These are phyloP conservation scores for Helogale parvula DNA, from an alignment of 2,113 vertebrate species.

Conservation along the genomic window DNA sequence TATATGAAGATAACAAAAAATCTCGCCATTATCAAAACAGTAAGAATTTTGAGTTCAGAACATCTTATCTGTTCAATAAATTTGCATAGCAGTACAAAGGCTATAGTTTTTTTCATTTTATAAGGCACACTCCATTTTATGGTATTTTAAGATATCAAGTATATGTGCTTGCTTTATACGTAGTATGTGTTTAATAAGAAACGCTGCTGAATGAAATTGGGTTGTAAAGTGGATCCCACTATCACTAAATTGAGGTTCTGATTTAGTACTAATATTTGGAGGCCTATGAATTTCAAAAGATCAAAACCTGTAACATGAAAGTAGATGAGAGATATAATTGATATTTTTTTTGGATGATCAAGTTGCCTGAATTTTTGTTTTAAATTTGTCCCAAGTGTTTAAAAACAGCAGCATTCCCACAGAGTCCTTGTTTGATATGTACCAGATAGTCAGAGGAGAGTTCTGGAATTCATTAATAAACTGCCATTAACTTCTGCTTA, in stretches of 20 bases:
- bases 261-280: not conserved
- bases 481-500: conserved; percentile 8
- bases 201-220: not conserved
- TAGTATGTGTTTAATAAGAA: not conserved
- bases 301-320: not conserved
- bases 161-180: not conserved
- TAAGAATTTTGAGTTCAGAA: conserved; percentile 6
- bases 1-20: not conserved
- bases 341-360: not conserved
- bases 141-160: not conserved
- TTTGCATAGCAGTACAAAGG: not conserved
- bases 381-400: not conserved
- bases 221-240: not conserved
- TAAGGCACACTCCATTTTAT: not conserved
- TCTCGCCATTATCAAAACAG: not conserved
- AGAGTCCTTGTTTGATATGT: not conserved
- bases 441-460: not conserved
- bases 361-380: not conserved
- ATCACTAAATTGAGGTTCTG: not conserved
- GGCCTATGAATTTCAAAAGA: not conserved
- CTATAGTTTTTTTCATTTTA: not conserved
- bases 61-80: not conserved
- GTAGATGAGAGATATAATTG: not conserved
- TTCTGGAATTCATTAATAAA: conserved; percentile 14
- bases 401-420: not conserved